Evolutionary conservation across 2,888 invertebrate species (phyloP).

Genomic region (Parascotia fuliginaria): DNA sequence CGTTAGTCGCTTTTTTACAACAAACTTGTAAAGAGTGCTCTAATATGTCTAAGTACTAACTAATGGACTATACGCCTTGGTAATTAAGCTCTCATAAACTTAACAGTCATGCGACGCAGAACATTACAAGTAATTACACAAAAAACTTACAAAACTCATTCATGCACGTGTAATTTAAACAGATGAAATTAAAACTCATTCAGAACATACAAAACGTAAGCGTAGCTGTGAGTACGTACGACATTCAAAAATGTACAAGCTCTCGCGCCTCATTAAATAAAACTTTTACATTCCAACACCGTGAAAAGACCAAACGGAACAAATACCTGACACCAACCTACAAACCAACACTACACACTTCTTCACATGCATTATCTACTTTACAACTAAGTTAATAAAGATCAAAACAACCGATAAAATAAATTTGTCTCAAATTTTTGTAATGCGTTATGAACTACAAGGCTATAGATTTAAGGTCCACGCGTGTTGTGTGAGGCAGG

Average conservation of each 20-base stretch:
- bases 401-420: not conserved
- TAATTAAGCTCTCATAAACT: no score
- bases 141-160: no score
- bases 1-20: no score
- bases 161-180: no score
- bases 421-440: not conserved
- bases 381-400: not conserved
- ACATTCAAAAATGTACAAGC: slow-evolving; percentile 27
- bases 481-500: not conserved
- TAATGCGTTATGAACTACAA: not conserved
- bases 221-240: not conserved
- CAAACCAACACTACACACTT: not conserved
- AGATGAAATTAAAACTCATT: not conserved
- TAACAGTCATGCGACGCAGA: no score
- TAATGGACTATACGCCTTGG: no score
- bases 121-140: no score
- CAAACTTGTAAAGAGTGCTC: no score
- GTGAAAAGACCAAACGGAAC: slow-evolving; percentile 1
- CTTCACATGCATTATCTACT: not conserved
- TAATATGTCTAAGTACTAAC: no score
- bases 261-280: slow-evolving; percentile 8
- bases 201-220: not conserved
- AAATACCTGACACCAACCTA: slow-evolving; percentile 15
- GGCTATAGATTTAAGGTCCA: not conserved
- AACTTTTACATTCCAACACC: slow-evolving; percentile 29